A percentile compares a stretch with the other conserved stretches of the same genome.
Evolutionary conservation across 2,113 vertebrate species (phyloP).

Genomic region (Caranx ignobilis): DNA sequence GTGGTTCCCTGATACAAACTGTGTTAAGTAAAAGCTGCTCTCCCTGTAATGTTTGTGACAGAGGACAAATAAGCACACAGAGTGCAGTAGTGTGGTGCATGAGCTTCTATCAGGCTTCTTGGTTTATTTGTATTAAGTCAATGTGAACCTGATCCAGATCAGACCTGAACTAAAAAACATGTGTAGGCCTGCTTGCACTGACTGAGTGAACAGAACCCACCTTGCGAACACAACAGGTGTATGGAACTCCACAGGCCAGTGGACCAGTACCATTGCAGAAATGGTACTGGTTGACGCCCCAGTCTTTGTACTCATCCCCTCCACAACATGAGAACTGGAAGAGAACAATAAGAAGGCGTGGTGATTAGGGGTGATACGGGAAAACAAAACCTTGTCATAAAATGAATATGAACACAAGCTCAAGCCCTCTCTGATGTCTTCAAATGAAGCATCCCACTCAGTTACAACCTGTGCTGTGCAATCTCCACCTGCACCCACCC

Average conservation of each 20-base stretch:
- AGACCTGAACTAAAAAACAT: neutral
- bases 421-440: neutral
- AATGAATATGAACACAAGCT: neutral
- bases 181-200: neutral
- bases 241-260: slow-evolving; percentile 91
- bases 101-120: neutral
- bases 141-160: neutral
- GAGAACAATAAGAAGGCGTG: neutral
- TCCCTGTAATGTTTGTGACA: neutral
- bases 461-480: neutral
- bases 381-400: neutral
- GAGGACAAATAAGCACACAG: neutral
- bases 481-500: neutral
- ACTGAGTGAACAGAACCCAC: slow-evolving; percentile 71
- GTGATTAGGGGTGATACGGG: neutral
- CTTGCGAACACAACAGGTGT: slow-evolving; percentile 89
- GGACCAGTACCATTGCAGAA: slow-evolving; percentile 89
- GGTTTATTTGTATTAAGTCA: neutral
- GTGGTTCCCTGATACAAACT: no score
- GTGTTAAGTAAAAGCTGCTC: neutral
- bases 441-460: neutral
- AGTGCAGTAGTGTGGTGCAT: neutral
- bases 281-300: slow-evolving; percentile 92
- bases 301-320: slow-evolving; percentile 91
- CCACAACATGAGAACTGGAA: slow-evolving; percentile 92